Percentiles rank a stretch among this genome's conserved stretches.
phyloP scores from a whole-genome alignment of 1,140 invertebrate species.

The Drosophila ohnishii region DNA sequence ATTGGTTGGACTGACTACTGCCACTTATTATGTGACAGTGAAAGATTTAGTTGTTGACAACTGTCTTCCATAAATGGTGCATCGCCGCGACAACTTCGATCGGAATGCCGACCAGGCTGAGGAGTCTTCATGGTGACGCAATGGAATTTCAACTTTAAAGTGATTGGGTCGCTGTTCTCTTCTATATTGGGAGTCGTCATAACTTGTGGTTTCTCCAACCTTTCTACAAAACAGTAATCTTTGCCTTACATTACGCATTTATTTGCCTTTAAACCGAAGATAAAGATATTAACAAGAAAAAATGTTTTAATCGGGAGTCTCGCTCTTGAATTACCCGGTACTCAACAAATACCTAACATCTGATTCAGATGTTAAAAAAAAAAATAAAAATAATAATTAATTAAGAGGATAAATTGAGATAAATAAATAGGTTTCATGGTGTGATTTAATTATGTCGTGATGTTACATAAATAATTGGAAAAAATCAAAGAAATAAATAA shows the following conservation, averaged over 20 bases:
- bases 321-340: not conserved
- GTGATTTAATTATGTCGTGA: too few relatives aligned
- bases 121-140: conserved; percentile 8
- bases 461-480: too few relatives aligned
- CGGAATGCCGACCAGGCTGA: conserved; percentile 28
- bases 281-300: not conserved
- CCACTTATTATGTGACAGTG: conserved; percentile 18
- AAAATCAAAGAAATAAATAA: too few relatives aligned
- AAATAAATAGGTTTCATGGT: too few relatives aligned
- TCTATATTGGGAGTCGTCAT: not conserved
- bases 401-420: too few relatives aligned
- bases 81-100: conserved; percentile 6
- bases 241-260: not conserved
- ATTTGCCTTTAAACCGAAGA: not conserved
- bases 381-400: too few relatives aligned
- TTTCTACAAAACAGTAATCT: not conserved
- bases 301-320: not conserved
- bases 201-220: not conserved
- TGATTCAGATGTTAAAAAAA: too few relatives aligned
- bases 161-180: not conserved
- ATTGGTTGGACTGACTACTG: conserved; percentile 6
- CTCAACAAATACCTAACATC: not conserved
- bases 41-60: conserved; percentile 34
- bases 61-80: conserved; percentile 46
- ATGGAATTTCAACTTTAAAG: not conserved